phyloP scores from a whole-genome alignment of 92 coral and sea anemone species.

The Zoanthus gigantus region DNA sequence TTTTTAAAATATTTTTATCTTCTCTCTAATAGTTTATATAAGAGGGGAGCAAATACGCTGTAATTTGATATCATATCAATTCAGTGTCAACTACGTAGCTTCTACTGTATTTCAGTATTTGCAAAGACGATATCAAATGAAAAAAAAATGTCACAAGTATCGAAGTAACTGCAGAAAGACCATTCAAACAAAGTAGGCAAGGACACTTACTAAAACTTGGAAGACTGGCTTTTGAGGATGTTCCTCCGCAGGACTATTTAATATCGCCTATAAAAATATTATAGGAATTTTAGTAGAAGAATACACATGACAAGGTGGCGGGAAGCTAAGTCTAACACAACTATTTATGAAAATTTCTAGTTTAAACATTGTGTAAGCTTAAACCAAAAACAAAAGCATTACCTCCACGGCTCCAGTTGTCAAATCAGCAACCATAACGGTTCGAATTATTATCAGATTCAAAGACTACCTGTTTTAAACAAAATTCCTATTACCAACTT shows the following conservation, averaged over 20 bases:
- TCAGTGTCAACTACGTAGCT: too few species aligned
- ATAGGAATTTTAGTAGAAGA: slow-evolving; percentile 9
- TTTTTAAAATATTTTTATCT: not conserved
- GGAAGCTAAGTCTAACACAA: not conserved
- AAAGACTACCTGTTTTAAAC: not conserved
- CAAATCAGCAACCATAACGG: slow-evolving; percentile 33
- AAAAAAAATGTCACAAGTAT: not conserved
- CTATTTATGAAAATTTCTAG: not conserved
- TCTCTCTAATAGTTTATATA: not conserved
- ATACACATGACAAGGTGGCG: not conserved
- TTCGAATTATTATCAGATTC: not conserved
- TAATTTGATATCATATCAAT: too few species aligned
- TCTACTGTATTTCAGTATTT: too few species aligned
- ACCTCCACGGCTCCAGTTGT: slow-evolving; percentile 47
- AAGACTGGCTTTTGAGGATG: slow-evolving; percentile 88
- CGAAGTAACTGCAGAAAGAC: not conserved
- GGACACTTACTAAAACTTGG: slow-evolving; percentile 84
- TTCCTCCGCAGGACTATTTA: slow-evolving; percentile 76
- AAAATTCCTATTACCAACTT: not conserved
- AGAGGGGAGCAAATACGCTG: not conserved
- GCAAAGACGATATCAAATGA: too few species aligned
- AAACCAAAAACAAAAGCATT: not conserved
- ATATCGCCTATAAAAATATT: slow-evolving; percentile 51
- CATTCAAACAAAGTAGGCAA: too few species aligned
- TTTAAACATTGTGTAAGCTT: not conserved